A percentile compares a stretch with the other conserved stretches of the same genome.
These are phyloP conservation scores for Parnassius apollo DNA, from an alignment of 2,888 invertebrate species.

Conservation along the genomic window DNA sequence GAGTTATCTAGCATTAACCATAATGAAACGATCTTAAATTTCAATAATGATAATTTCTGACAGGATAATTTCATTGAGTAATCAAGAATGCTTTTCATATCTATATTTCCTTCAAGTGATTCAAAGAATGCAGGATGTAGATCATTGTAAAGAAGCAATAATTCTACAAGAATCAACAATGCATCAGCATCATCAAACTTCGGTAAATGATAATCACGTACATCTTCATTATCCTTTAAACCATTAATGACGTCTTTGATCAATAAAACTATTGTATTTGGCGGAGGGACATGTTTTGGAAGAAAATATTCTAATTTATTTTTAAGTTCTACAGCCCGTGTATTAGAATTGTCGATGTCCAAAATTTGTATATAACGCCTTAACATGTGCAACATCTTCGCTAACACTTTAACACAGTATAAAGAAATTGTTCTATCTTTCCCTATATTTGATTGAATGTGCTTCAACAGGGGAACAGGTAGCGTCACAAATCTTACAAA, in stretches of 20 bases:
- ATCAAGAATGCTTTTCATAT: slow-evolving; percentile 67
- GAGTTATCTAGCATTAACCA: slow-evolving; percentile 73
- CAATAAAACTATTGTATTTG: slow-evolving; percentile 53
- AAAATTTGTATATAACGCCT: slow-evolving; percentile 77
- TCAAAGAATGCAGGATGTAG: slow-evolving; percentile 69
- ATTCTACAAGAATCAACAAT: slow-evolving; percentile 59
- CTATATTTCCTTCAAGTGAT: slow-evolving; percentile 65
- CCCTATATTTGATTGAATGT: slow-evolving; percentile 55
- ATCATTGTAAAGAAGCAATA: slow-evolving; percentile 66
- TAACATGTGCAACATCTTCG: slow-evolving; percentile 78
- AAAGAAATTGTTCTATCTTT: slow-evolving; percentile 65
- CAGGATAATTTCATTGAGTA: slow-evolving; percentile 52
- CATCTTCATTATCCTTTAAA: slow-evolving; percentile 36
- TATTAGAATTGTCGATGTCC: slow-evolving; percentile 51
- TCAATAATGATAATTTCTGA: slow-evolving; percentile 55
- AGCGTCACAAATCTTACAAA: slow-evolving; percentile 73
- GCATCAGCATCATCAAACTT: slow-evolving; percentile 54
- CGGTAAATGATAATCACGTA: slow-evolving; percentile 58
- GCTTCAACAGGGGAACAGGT: slow-evolving; percentile 74
- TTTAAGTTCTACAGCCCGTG: slow-evolving; percentile 53
- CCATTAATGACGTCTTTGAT: slow-evolving; percentile 53
- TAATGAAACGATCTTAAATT: slow-evolving; percentile 71
- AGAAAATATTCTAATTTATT: slow-evolving; percentile 68
- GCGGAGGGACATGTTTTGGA: slow-evolving; percentile 69
- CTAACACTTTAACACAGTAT: slow-evolving; percentile 74